These are phyloP conservation scores for Lamprologus speciosus DNA, from an alignment of 2,113 vertebrate species.

Conservation along the genomic window DNA sequence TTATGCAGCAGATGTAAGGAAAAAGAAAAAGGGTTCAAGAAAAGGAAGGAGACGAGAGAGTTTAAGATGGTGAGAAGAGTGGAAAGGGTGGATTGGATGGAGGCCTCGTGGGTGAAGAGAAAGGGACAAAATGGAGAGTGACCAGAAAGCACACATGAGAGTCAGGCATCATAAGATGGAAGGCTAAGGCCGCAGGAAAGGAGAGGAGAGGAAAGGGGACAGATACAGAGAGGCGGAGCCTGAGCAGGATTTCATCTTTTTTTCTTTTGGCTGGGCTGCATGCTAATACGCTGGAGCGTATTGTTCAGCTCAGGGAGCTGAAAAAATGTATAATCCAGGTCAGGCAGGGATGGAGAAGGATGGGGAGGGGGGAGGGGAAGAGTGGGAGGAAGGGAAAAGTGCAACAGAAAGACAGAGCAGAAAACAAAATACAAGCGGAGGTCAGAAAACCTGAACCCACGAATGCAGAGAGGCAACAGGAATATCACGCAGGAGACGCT, in stretches of 20 bases:
- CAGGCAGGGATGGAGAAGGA: conserved; percentile 5
- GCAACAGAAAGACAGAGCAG: neutral
- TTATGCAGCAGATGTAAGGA: neutral
- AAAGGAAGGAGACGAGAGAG: neutral
- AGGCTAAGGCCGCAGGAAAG: conserved; percentile 9
- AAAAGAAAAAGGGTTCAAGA: neutral
- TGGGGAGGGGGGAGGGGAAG: neutral
- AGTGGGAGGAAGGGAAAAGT: neutral
- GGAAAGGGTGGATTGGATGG: neutral
- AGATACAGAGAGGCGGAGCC: conserved; percentile 4
- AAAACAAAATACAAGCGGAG: conserved; percentile 4
- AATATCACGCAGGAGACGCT: neutral
- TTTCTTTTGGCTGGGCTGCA: neutral
- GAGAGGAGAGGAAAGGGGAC: neutral
- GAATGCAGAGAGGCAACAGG: neutral
- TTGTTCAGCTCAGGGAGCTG: conserved; percentile 50
- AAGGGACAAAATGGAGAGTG: neutral
- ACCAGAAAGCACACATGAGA: neutral
- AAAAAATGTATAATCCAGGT: conserved; percentile 50
- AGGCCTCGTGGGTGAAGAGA: neutral
- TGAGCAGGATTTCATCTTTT: conserved; percentile 16
- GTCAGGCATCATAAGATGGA: conserved; percentile 25
- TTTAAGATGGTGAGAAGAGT: neutral
- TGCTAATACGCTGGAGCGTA: conserved; percentile 8
- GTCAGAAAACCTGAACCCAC: conserved; percentile 25